phyloP scores from a whole-genome alignment of 2,797 vertebrate species.

The Silurus lanzhouensis region DNA sequence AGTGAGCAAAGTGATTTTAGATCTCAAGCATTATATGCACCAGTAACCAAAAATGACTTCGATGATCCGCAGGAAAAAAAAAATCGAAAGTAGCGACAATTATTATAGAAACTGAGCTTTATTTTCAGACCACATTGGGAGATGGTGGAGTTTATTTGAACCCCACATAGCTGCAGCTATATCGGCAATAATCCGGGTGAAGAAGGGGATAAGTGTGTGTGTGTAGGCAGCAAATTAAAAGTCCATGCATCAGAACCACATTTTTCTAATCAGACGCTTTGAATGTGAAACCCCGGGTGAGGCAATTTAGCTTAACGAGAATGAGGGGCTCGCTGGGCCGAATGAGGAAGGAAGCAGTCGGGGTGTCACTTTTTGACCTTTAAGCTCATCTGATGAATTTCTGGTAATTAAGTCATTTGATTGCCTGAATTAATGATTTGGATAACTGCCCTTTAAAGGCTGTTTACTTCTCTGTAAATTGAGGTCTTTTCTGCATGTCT shows the following conservation, averaged over 20 bases:
- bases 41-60: constrained; percentile 58
- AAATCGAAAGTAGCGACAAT: constrained; percentile 45
- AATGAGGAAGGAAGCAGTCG: constrained; percentile 71
- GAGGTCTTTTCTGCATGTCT: constrained; percentile 80
- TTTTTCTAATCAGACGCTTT: constrained; percentile 77
- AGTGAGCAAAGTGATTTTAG: constrained; percentile 26
- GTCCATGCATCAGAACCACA: constrained; percentile 77
- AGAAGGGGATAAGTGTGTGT: constrained; percentile 59
- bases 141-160: constrained; percentile 72
- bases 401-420: constrained; percentile 86
- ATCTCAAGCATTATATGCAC: constrained; percentile 33
- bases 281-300: constrained; percentile 78
- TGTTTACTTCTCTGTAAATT: constrained; percentile 86
- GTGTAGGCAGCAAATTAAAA: constrained; percentile 74
- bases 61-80: constrained; percentile 33
- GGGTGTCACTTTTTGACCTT: constrained; percentile 84
- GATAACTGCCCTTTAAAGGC: constrained; percentile 87
- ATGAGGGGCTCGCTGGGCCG: constrained; percentile 60
- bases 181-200: constrained; percentile 64
- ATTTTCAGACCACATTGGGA: constrained; percentile 63
- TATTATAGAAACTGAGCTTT: constrained; percentile 57
- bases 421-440: constrained; percentile 86
- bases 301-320: constrained; percentile 81
- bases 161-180: constrained; percentile 65
- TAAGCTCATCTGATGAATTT: constrained; percentile 87